These are phyloP conservation scores for Prunella himalayana DNA, from an alignment of 2,113 vertebrate genomes.

Conservation along the genomic window DNA sequence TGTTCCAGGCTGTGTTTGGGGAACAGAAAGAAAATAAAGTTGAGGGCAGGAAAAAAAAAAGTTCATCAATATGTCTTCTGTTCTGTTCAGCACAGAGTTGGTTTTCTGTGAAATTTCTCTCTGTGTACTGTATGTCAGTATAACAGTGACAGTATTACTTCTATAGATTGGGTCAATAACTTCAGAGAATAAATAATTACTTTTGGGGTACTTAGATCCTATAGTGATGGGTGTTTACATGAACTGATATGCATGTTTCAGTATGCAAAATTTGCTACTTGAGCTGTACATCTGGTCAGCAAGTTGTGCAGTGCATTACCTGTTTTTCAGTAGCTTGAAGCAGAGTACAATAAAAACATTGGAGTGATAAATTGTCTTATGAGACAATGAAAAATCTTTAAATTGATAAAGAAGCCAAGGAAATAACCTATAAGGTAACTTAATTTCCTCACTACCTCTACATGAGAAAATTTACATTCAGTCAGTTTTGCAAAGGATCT, in stretches of 20 bases:
- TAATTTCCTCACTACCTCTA: not conserved
- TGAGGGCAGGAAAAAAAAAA: not conserved
- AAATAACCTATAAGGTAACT: not conserved
- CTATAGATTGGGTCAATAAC: not conserved
- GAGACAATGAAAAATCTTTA: not conserved
- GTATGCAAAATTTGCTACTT: not conserved
- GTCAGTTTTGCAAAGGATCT: not conserved
- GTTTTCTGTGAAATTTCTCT: not conserved
- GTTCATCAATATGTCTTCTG: rapidly evolving
- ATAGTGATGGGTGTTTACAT: not conserved
- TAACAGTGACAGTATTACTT: not conserved
- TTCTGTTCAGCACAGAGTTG: not conserved
- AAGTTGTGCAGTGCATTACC: not conserved
- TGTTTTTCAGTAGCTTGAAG: not conserved
- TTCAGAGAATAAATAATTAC: not conserved
- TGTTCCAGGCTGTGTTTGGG: not conserved
- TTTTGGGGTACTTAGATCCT: not conserved
- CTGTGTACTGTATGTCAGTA: not conserved
- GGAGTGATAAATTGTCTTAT: not conserved
- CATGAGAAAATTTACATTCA: not conserved
- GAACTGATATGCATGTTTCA: not conserved
- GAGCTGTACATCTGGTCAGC: not conserved
- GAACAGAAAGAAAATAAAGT: not conserved
- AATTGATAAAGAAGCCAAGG: not conserved
- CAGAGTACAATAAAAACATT: not conserved